Base-by-base conservation (phyloP, 2,113 vertebrate genomes). In the Epinephelus cyanopodus region DNA sequence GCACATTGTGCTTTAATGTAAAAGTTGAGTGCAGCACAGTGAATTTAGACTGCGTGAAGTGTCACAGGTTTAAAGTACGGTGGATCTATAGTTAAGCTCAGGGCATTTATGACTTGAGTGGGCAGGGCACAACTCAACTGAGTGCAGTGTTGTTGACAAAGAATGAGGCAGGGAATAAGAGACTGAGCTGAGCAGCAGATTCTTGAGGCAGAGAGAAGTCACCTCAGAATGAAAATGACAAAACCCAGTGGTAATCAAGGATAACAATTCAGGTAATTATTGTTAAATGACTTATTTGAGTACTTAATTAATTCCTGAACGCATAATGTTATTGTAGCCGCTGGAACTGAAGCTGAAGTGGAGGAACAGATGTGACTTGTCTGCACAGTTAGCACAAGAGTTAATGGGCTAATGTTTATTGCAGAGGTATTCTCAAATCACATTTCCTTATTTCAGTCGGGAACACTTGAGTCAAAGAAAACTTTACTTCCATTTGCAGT, bases 1-100 rank as follows among this genome's bases (percentile, higher is more conserved):
- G 65, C 79, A 79, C 80, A 66, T 77, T 83, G 61, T 52, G 75
- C 73, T 79, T 82, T 89, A 74, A 93, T 88, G 84, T 77, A 83
- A 85, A 80, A 89, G 89, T 86, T 91, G 69, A 92, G 83, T 84
- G 80, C 81, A 80, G 71, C 61, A 8, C 50, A 72, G 56, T 75
- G 57, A 53, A 53, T 82, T 84, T 69, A 79, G 81, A 77, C 29
- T 63, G 71, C 33, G 25, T 23, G 64, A 80, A 63, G 77, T 85
- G 74, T 86, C 47, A 85, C 68, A 66, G 19, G 45, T 68, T 83
- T 75, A 61, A 87, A 75, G 79, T 39, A 57, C 3, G 12, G 62
- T 61, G 47, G 70, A 47, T 58, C 58, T 52, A 37, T 52, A 61
- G 58, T 37, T 56, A 76, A 66, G 68, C 66, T 53, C 8, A 9